A percentile compares a stretch with the other conserved stretches of the same genome.
phyloP scores from a whole-genome alignment of 2,888 invertebrate species.

The Latrodectus hesperus region DNA sequence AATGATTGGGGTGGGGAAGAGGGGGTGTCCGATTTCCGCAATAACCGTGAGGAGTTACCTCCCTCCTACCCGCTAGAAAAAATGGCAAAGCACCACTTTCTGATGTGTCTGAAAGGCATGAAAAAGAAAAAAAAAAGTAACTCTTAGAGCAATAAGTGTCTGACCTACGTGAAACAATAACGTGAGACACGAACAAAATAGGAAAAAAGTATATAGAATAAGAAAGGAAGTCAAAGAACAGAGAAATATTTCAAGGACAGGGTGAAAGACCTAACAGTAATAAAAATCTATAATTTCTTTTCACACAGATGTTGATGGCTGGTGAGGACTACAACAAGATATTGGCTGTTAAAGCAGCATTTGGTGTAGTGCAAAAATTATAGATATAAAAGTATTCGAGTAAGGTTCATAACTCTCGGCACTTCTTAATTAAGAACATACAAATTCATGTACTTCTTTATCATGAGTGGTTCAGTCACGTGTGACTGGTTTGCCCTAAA shows the following conservation, averaged over 20 bases:
- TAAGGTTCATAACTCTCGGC: background rate
- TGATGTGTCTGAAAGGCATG: background rate
- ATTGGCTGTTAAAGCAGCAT: too few species aligned
- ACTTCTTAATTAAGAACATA: constrained; percentile 39
- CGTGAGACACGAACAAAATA: constrained; percentile 41
- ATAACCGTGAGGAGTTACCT: constrained; percentile 34
- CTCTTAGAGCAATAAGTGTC: constrained; percentile 45
- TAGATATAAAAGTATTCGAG: constrained; percentile 1
- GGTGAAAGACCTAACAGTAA: constrained; percentile 56
- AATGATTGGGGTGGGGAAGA: background rate
- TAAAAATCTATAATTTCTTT: constrained; percentile 60
- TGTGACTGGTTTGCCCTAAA: constrained; percentile 28
- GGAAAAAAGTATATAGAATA: constrained; percentile 40
- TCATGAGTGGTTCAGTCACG: constrained; percentile 10
- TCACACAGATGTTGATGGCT: constrained; percentile 30
- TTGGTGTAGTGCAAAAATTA: too few species aligned
- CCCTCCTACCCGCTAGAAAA: constrained; percentile 9
- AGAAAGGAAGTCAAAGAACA: constrained; percentile 63
- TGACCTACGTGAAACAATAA: constrained; percentile 32
- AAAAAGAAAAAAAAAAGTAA: constrained; percentile 17
- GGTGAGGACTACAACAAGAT: constrained; percentile 16
- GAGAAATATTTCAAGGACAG: constrained; percentile 60
- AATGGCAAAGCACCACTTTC: background rate
- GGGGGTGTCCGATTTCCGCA: constrained; percentile 40
- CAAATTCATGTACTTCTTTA: constrained; percentile 21